Evolutionary conservation across 1,140 invertebrate species (phyloP).

Genomic region (Ganaspis sp.): DNA sequence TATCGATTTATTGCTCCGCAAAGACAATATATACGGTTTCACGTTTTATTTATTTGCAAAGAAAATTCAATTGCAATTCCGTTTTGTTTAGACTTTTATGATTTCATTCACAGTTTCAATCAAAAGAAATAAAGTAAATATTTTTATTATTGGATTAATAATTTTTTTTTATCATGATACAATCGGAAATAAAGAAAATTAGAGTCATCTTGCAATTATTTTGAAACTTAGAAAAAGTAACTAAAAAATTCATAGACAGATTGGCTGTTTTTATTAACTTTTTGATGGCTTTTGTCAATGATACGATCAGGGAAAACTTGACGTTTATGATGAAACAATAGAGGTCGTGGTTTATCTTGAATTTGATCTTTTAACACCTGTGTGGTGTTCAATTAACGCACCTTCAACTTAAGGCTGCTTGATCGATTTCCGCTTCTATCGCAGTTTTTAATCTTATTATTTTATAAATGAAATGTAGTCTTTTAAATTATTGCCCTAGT

Average conservation of each 20-base stretch:
- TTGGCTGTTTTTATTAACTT: not conserved
- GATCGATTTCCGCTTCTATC: not conserved
- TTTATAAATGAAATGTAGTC: not conserved
- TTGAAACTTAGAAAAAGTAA: no score
- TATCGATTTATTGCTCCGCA: not conserved
- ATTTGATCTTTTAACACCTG: constrained; percentile 1
- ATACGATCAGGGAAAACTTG: not conserved
- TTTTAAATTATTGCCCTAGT: not conserved
- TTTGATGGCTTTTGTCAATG: not conserved
- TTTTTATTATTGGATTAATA: no score
- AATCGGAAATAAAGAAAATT: no score
- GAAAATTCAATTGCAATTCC: no score
- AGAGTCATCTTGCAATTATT: no score
- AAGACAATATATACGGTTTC: not conserved
- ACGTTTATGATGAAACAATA: not conserved
- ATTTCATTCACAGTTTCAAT: no score
- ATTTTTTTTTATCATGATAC: no score
- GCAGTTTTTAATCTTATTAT: not conserved
- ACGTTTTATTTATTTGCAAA: no score
- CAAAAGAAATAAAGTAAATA: no score
- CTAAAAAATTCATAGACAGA: no score
- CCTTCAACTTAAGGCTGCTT: not conserved
- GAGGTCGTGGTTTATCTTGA: not conserved
- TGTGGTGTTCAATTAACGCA: constrained; percentile 21
- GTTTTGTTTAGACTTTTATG: no score